These are phyloP conservation scores for Brachyptera putata DNA, from an alignment of 2,888 invertebrate species.

Conservation along the genomic window DNA sequence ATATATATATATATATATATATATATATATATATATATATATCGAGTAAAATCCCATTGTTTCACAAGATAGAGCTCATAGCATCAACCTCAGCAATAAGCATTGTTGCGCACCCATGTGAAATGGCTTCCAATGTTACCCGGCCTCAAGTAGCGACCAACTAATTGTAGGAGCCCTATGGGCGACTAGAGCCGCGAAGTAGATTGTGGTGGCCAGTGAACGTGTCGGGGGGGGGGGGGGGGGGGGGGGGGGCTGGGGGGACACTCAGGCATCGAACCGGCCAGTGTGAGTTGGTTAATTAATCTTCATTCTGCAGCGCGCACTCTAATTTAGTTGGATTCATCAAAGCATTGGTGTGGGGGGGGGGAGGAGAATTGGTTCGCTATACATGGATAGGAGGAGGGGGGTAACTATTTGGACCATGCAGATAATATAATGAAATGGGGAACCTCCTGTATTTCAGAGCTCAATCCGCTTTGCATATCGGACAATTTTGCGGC, in stretches of 20 bases:
- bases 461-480: slow-evolving; percentile 16
- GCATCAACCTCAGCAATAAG: no score
- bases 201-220: neutral
- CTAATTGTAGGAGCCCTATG: no score
- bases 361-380: neutral
- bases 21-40: no score
- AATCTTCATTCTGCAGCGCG: slow-evolving; percentile 20
- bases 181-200: no score
- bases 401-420: neutral
- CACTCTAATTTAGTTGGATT: slow-evolving; percentile 16
- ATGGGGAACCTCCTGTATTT: neutral
- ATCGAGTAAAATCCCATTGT: no score
- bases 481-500: slow-evolving; percentile 20
- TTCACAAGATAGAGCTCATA: no score
- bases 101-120: no score
- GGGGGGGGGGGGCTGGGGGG: neutral
- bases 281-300: slow-evolving; percentile 12
- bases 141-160: no score
- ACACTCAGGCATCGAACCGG: neutral
- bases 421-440: neutral
- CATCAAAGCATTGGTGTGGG: slow-evolving; percentile 10
- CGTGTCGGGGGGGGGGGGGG: neutral
- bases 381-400: no score
- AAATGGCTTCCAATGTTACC: no score
- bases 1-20: no score